Percentiles rank a stretch among this genome's conserved stretches.
phyloP scores from a whole-genome alignment of 2,113 vertebrate genomes.

The Centropus unirufus region DNA sequence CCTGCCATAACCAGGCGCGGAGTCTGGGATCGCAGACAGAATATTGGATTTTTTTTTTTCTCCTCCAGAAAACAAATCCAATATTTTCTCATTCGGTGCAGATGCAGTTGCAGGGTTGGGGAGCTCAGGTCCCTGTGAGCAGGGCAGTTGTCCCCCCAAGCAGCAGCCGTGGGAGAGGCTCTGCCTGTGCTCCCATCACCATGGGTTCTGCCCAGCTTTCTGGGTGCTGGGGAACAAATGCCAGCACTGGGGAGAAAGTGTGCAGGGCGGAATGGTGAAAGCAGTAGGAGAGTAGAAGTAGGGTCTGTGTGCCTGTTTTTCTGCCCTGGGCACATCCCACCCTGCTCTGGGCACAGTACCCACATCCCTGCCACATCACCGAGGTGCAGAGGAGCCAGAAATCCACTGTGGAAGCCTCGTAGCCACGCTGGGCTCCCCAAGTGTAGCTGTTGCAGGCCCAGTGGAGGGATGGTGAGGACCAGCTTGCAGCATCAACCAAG shows the following conservation, averaged over 20 bases:
- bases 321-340: neutral
- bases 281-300: neutral
- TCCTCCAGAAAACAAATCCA: slow-evolving; percentile 56
- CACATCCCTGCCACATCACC: rapidly evolving
- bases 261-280: neutral
- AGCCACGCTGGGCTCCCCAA: rapidly evolving
- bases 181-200: rapidly evolving
- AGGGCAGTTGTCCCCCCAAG: neutral
- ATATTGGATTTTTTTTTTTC: slow-evolving; percentile 60
- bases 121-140: neutral
- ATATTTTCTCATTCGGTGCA: slow-evolving; percentile 55
- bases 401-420: rapidly evolving
- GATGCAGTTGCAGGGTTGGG: neutral
- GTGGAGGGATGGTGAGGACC: rapidly evolving
- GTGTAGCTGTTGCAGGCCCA: rapidly evolving
- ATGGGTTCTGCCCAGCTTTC: rapidly evolving
- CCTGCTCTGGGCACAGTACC: neutral
- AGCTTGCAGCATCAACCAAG: rapidly evolving
- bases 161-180: neutral
- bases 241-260: neutral
- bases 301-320: neutral
- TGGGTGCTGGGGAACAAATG: rapidly evolving
- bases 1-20: slow-evolving; percentile 9
- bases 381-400: neutral
- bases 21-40: slow-evolving; percentile 56